Conservation (phyloP, 2,888 invertebrate genomes). For the Maniola hyperantus region DNA sequence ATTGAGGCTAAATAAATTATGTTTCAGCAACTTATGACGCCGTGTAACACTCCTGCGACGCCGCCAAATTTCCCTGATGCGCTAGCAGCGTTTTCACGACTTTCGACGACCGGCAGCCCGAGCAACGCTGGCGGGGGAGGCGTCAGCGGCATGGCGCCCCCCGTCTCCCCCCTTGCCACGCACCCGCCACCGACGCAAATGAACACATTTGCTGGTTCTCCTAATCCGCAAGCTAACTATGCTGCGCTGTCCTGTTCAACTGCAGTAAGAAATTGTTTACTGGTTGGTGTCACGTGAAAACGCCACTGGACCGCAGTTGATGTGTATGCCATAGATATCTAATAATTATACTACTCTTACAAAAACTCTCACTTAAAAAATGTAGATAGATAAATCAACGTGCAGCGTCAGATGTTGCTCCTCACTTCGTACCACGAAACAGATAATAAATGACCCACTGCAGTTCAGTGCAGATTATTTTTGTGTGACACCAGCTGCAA, state of each 20-base stretch:
- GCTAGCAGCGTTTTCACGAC: slow-evolving; percentile 92
- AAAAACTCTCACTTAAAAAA: too few species aligned
- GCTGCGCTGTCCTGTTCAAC: slow-evolving; percentile 75
- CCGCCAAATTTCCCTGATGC: slow-evolving; percentile 97
- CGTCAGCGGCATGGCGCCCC: slow-evolving; percentile 57
- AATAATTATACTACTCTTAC: too few species aligned
- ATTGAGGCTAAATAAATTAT: too few species aligned
- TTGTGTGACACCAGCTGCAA: too few species aligned
- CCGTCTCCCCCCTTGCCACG: slow-evolving; percentile 72
- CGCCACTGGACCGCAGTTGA: too few species aligned
- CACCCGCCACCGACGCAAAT: slow-evolving; percentile 67
- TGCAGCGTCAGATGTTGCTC: too few species aligned
- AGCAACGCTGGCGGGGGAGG: slow-evolving; percentile 61
- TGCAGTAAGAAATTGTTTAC: slow-evolving; percentile 59
- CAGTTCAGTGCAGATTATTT: too few species aligned
- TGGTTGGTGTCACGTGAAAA: not conserved
- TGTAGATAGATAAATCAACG: too few species aligned
- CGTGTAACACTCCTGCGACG: slow-evolving; percentile 96
- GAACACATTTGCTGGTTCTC: slow-evolving; percentile 64
- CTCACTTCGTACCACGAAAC: too few species aligned
- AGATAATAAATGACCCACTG: too few species aligned
- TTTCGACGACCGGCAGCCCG: slow-evolving; percentile 87
- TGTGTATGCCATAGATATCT: too few species aligned
- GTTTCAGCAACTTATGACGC: slow-evolving; percentile 90
- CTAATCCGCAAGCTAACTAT: slow-evolving; percentile 70